Evolutionary conservation across 1,140 invertebrate species (phyloP), one percentile per base, ranked within the genome.

Genomic region (Marisa cornuarietis): DNA sequence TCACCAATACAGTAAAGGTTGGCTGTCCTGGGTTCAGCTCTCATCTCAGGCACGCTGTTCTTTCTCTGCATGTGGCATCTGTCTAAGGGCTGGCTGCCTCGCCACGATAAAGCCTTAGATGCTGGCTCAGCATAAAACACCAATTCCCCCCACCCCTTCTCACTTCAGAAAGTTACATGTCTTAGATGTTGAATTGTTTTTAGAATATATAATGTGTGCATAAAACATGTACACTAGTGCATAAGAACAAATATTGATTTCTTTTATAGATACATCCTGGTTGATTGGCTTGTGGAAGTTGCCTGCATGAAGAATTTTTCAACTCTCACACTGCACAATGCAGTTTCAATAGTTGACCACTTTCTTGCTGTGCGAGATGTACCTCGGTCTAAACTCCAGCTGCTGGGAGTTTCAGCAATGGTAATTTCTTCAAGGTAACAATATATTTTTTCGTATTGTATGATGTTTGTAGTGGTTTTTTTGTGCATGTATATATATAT

Each of bases 211-310:
- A 42, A 42, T 42, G 31, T 42, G 31, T 42, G 31, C 31, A 0
- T 42, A 42, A 42, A 42, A 42, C 6, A 42, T 42, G 31, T 6
- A 42, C 31, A 42, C 31, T 2, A 2, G 31, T 42, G 31, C 31
- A 42, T 6, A 42, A 42, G 31, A 42, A 42, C 9, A 58, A 58
- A 11, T 58, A 18, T 61, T 79, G 20, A 20, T 26, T 65, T 42
- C 76, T 78, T 61, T 82, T 86, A n/a, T 82, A 90, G 90, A 74
- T 90, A 90, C 65, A 91, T 91, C 71, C 80, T 91, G 61, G 86
- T 91, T 3, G 90, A 91, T 76, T 91, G 90, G 90, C 79, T 91
- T 52, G 89, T 90, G 54, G 90, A 91, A 81, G 90, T 91, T 7
- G 88, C 88, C 51, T 85, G 84, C 20, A 90, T 90, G 90, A 90